Base-by-base conservation (phyloP, 1,140 invertebrate species). In the Bombus sibiricus region DNA sequence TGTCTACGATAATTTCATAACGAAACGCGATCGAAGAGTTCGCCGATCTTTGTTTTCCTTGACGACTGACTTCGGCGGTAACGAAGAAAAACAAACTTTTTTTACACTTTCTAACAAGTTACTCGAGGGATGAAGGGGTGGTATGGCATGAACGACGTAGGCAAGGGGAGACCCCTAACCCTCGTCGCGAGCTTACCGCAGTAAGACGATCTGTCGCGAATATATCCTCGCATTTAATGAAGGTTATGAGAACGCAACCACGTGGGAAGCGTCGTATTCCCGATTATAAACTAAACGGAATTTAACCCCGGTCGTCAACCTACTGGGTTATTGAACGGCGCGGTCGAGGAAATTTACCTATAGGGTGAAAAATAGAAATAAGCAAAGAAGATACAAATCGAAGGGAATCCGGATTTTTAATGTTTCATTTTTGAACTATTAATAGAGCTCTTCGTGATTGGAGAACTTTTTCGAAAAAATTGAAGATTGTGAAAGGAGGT, bases 191-290 rank as follows among this genome's bases (percentile, higher is more conserved):
- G 32, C 34, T 6, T 39, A 3, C 43, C 34, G 34, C 15, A n/a
- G 47, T 2, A 10, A 53, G 10, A 22, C n/a, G 41, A 69, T 53
- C 41, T 25, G 8, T 3, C 6, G 8, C 12, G n/a, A 9, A 62
- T 59, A 81, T 73, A 39, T 34, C 32, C 37, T 28, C 43, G 68
- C 66, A 37, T 81, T 47, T 59, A 34, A 81, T 34, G 68, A 81
- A 73, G 79, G 13, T 81, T 81, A 81, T 57, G 47, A 80, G n/a
- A 53, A 43, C 25, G 66, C 12, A 32, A 43, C 66, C 28, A 34
- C 9, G 34, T 1, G 10, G 6, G 28, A 3, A 37, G 53, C 47
- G n/a, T 57, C 43, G 62, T 53, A 34, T 72, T 34, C 79, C 47
- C 47, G 10, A 68, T 72, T 22, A 28, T 37, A 34, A 57, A 12